Conservation (phyloP, 1,140 invertebrate genomes). For the Lasaia peninsularis region DNA sequence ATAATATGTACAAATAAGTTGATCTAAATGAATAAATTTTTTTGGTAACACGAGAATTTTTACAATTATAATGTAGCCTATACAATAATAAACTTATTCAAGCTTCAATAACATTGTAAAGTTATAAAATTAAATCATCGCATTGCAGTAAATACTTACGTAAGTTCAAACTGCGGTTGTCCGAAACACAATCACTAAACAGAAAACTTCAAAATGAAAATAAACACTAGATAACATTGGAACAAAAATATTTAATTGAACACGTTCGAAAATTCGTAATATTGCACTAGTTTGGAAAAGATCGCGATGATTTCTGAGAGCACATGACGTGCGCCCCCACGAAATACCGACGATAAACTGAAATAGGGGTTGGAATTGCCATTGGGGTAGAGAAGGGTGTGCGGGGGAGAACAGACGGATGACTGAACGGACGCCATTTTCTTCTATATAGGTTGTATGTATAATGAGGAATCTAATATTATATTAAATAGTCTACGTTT, state of each 20-base stretch:
- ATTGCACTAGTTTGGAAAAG: slow-evolving; percentile 64
- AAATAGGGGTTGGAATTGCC: slow-evolving; percentile 29
- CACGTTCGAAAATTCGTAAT: slow-evolving; percentile 40
- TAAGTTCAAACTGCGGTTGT: slow-evolving; percentile 55
- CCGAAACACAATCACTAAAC: slow-evolving; percentile 37
- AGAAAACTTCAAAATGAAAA: slow-evolving; percentile 21
- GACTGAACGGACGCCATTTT: slow-evolving; percentile 33
- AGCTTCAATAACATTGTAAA: too few relatives aligned
- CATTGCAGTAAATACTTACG: slow-evolving; percentile 70
- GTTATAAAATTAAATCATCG: slow-evolving; percentile 43
- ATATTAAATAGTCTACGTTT: background rate
- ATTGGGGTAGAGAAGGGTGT: slow-evolving; percentile 44
- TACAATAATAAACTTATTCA: too few relatives aligned
- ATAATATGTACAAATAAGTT: too few relatives aligned
- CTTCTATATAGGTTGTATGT: slow-evolving; percentile 30
- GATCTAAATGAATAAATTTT: too few relatives aligned
- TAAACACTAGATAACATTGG: slow-evolving; percentile 26
- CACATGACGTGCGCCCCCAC: slow-evolving; percentile 30
- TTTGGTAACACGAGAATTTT: too few relatives aligned
- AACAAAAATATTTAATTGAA: slow-evolving; percentile 28
- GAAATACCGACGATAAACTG: slow-evolving; percentile 41
- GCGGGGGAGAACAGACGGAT: slow-evolving; percentile 20
- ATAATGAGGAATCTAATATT: background rate
- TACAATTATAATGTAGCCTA: too few relatives aligned
- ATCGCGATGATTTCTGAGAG: slow-evolving; percentile 36